These are phyloP conservation scores for Slavum lentiscoides DNA, from an alignment of 2,888 invertebrate genomes.

Conservation along the genomic window DNA sequence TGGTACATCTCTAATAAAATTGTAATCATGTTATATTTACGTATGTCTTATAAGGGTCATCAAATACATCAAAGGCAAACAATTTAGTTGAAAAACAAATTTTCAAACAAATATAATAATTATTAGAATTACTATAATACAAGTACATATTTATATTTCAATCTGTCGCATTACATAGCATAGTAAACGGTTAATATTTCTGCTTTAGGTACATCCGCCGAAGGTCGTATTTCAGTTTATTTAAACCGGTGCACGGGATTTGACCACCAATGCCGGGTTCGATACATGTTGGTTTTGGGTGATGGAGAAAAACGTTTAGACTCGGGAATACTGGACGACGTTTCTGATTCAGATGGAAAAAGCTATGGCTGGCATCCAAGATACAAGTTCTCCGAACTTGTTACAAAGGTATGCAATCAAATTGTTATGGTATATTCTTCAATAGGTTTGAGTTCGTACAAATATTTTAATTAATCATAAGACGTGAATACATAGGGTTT, in stretches of 20 bases:
- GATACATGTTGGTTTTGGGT: constrained; percentile 71
- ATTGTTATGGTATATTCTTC: neutral
- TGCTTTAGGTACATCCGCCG: constrained; percentile 56
- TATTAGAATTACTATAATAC: no score
- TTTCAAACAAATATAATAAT: no score
- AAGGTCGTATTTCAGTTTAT: constrained; percentile 64
- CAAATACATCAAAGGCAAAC: no score
- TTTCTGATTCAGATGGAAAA: constrained; percentile 72
- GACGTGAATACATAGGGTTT: no score
- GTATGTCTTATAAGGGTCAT: no score
- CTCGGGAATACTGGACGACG: constrained; percentile 72
- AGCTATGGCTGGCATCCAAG: constrained; percentile 74
- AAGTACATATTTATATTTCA: no score
- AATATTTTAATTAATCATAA: no score
- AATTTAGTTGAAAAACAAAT: no score
- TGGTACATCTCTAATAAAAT: no score
- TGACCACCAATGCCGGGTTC: constrained; percentile 76
- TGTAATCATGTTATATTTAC: no score
- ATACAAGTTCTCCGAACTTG: constrained; percentile 65
- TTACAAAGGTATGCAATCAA: constrained; percentile 62
- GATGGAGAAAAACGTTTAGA: constrained; percentile 71
- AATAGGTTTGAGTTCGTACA: no score
- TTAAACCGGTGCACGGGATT: constrained; percentile 78
- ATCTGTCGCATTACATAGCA: neutral
- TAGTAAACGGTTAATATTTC: neutral